A percentile compares a stretch with the other conserved stretches of the same genome.
Conservation (phyloP, 2,797 vertebrate genomes). For the Scolopax rusticola region DNA sequence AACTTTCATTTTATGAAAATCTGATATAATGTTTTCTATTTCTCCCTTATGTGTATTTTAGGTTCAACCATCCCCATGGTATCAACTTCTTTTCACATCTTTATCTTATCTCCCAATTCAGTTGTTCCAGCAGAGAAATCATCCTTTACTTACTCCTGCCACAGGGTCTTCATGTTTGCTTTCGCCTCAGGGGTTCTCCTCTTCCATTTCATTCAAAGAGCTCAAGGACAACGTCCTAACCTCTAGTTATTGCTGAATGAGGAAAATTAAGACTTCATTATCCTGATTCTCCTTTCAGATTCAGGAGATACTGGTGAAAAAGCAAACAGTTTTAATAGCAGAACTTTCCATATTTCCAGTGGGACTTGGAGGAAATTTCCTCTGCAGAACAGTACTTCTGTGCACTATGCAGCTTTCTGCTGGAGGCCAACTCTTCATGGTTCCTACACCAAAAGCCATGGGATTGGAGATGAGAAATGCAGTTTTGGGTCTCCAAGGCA, state of each 20-base stretch:
- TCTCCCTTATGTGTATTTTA: conserved; percentile 46
- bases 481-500: conserved; percentile 11
- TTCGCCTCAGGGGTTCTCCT: neutral
- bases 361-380: neutral
- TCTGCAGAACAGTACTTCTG: neutral
- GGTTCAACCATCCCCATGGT: conserved; percentile 42
- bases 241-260: neutral
- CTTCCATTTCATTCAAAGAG: neutral
- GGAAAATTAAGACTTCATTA: neutral
- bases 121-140: conserved; percentile 8
- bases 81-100: conserved; percentile 42
- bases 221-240: neutral
- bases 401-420: neutral
- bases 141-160: neutral
- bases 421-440: neutral
- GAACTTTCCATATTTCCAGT: neutral
- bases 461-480: conserved; percentile 44
- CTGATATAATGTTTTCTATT: neutral
- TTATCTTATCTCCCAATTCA: neutral
- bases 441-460: neutral
- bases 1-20: neutral
- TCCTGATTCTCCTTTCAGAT: neutral
- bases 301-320: neutral
- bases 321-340: neutral
- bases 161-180: neutral